Base-by-base conservation (phyloP, 2,113 vertebrate genomes). In the Epinephelus lanceolatus region DNA sequence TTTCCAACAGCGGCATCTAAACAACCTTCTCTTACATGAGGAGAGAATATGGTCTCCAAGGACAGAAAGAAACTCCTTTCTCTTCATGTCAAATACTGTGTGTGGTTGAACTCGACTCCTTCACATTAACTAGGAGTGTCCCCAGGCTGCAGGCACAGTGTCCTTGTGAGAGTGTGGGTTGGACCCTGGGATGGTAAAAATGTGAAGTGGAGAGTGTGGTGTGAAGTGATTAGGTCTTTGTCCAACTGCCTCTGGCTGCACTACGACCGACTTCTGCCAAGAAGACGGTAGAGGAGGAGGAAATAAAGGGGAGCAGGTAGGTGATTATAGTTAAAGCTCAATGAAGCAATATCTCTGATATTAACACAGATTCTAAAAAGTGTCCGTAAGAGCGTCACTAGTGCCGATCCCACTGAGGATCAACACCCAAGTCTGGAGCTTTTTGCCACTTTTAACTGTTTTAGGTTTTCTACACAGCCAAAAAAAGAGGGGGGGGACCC, bases 51-150 rank as follows among this genome's bases (percentile, higher is more conserved):
- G 66, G 73, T 81, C 86, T 85, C 71, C 74, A 87, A 88, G 84
- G 89, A 74, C 79, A 63, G 53, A 83, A 21, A 30, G 17, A 66
- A 76, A 65, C 69, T 63, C 62, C 57, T 86, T 74, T 78, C 59
- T 80, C 83, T 68, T 71, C 21, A 23, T 76, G 81, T 88, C 80
- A 89, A 56, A 83, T 60, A 60, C 63, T 57, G 23, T 56, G 62
- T 85, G 70, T 72, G 81, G 52, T 52, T 80, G 63, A 88, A 89
- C 81, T 81, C 59, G 74, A 79, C 83, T 80, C 67, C 71, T 83
- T 77, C 80, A 88, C 85, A 86, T 83, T 88, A 87, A 86, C 74
- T 45, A 80, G 80, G 33, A 10, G 71, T 66, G 33, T 84, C 86
- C 40, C 40, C 13, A 2, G 83, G 89, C 83, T 55, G 62, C 42